Evolutionary conservation across 1,140 invertebrate species (phyloP), one percentile per base, ranked within the genome.

Genomic region (Dendroctonus ponderosae): DNA sequence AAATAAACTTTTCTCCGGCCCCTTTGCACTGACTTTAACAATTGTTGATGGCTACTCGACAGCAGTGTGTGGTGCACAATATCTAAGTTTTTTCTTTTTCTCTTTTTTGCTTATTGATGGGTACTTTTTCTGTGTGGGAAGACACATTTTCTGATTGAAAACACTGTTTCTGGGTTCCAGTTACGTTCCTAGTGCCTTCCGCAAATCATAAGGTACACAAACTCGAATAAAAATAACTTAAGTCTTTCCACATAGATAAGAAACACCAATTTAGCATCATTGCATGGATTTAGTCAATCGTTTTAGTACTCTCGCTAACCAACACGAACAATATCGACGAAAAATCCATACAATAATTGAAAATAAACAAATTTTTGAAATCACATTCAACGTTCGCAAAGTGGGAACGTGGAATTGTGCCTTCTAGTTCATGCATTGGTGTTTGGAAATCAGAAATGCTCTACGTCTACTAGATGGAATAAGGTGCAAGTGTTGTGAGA

Each of bases 101-200:
- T 11, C 11, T 58, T 60, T 60, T 41, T n/a, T 56, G 26, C 38
- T 53, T 53, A n/a, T 67, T 54, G 56, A 26, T 26, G 26, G 70
- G 66, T 72, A 75, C 71, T 80, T 78, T 79, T 75, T 86, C 83
- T 85, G 82, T 87, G 88, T 89, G 88, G 88, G 86, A 91, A 90
- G 89, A 91, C 89, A 91, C 88, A 91, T 91, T 91, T 91, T 91
- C 89, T 90, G 89, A 77, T 78, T 73, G 37, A 39, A 65, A 57
- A 41, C 14, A 58, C 58, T 46, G 12, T 54, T 51, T 39, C 9
- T 37, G 3, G 11, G n/a, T 7, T 14, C 14, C 14, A 9, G n/a
- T 15, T 52, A 40, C 60, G 38, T 46, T 14, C n/a, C 8, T 61
- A 61, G 65, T 67, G 65, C 50, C 58, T 67, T 61, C 57, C 58